These are phyloP conservation scores for Iphiclides podalirius DNA, from an alignment of 2,888 invertebrate species.

Conservation along the genomic window DNA sequence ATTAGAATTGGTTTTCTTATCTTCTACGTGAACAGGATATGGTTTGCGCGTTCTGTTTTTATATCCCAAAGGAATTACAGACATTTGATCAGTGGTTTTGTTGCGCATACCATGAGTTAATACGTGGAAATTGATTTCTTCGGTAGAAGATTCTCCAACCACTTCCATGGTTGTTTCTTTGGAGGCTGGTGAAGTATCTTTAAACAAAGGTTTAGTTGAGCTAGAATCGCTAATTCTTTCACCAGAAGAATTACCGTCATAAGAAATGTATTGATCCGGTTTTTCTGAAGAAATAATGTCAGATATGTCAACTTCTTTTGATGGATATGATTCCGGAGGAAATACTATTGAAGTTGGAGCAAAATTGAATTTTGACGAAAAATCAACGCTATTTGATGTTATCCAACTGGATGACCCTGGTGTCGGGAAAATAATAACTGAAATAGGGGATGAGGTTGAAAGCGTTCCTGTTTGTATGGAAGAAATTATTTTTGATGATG, in stretches of 20 bases:
- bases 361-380: constrained; percentile 65
- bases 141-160: constrained; percentile 33
- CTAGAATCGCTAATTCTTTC: constrained; percentile 42
- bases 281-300: constrained; percentile 39
- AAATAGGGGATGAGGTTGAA: constrained; percentile 33
- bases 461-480: constrained; percentile 40
- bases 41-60: constrained; percentile 66
- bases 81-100: constrained; percentile 54
- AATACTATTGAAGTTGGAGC: constrained; percentile 57
- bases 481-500: constrained; percentile 42
- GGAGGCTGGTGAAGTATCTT: constrained; percentile 32
- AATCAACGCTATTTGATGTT: constrained; percentile 66
- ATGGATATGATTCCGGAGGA: constrained; percentile 43
- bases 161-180: constrained; percentile 41
- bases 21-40: constrained; percentile 55
- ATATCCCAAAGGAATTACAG: constrained; percentile 46
- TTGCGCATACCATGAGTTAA: constrained; percentile 45
- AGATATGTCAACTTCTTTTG: constrained; percentile 37
- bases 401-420: constrained; percentile 68
- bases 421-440: constrained; percentile 66
- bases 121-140: constrained; percentile 29
- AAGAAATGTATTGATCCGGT: constrained; percentile 46
- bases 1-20: constrained; percentile 49
- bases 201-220: constrained; percentile 43
- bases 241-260: constrained; percentile 51